Evolutionary conservation across 2,888 invertebrate species (phyloP).

Genomic region (Spisula solida): DNA sequence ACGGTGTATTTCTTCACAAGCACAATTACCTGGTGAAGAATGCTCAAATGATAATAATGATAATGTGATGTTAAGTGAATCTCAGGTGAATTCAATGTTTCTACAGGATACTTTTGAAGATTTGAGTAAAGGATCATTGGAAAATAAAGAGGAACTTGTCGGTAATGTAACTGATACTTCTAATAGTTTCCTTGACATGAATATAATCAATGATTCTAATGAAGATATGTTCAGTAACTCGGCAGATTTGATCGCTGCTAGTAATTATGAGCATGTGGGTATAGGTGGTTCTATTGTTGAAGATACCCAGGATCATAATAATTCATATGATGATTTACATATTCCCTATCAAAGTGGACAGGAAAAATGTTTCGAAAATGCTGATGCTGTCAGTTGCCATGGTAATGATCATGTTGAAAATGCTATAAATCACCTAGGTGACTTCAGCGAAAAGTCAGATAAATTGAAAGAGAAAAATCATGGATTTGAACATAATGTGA

Average conservation of each 20-base stretch:
- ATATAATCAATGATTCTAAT: conserved; percentile 56
- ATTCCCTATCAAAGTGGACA: conserved; percentile 78
- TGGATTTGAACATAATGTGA: conserved; percentile 34
- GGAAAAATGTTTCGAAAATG: conserved; percentile 71
- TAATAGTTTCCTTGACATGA: conserved; percentile 64
- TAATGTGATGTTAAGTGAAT: background rate
- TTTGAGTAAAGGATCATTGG: background rate
- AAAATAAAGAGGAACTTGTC: background rate
- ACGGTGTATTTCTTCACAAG: background rate
- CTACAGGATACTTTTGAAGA: background rate
- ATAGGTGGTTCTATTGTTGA: conserved; percentile 67
- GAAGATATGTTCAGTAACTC: conserved; percentile 66
- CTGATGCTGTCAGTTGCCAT: conserved; percentile 27
- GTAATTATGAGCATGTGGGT: conserved; percentile 78
- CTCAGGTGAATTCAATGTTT: background rate
- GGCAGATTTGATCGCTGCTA: conserved; percentile 76
- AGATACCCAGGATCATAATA: conserved; percentile 37
- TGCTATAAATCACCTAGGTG: background rate
- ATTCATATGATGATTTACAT: conserved; percentile 73
- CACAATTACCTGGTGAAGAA: background rate
- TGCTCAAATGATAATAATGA: background rate
- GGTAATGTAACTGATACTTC: conserved; percentile 34
- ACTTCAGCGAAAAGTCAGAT: conserved; percentile 15
- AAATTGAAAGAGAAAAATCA: background rate
- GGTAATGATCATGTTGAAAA: background rate